Conservation (phyloP, 2,888 invertebrate species). For the Mesochorus sp. region DNA sequence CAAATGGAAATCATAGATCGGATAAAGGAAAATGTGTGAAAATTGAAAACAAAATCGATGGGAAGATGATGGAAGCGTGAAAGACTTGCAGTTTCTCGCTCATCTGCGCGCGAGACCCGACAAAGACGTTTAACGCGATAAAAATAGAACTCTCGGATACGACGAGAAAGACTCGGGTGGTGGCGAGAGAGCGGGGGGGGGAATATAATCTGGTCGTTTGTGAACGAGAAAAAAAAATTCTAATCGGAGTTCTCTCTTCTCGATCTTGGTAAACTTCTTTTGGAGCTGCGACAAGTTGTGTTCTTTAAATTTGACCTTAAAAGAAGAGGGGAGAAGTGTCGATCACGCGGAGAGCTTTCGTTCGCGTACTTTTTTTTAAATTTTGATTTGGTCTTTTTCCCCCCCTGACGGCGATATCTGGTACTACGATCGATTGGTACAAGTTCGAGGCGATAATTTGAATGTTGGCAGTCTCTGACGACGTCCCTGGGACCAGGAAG, state of each 20-base stretch:
- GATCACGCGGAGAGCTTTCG: no score
- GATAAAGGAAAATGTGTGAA: no score
- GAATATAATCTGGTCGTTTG: conserved; percentile 1
- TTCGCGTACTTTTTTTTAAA: no score
- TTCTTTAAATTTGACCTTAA: no score
- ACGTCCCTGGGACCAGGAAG: conserved; percentile 37
- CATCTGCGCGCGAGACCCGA: conserved; percentile 23
- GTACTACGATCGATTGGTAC: neutral
- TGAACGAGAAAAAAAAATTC: conserved; percentile 5
- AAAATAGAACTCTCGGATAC: conserved; percentile 52
- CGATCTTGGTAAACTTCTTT: no score
- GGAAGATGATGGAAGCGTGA: conserved; percentile 14
- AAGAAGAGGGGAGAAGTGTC: no score
- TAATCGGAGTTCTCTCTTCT: no score
- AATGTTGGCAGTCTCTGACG: neutral
- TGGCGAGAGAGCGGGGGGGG: conserved; percentile 37
- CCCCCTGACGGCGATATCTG: neutral
- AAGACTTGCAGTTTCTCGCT: conserved; percentile 23
- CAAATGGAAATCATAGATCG: no score
- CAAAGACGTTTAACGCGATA: conserved; percentile 42
- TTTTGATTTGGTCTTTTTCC: neutral
- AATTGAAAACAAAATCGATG: no score
- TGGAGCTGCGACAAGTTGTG: no score
- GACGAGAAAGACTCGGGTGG: conserved; percentile 27
- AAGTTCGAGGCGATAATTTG: conserved; percentile 34